These are phyloP conservation scores for Rhabdophis nuchalis DNA, from an alignment of 2,797 vertebrate species.

Conservation along the genomic window DNA sequence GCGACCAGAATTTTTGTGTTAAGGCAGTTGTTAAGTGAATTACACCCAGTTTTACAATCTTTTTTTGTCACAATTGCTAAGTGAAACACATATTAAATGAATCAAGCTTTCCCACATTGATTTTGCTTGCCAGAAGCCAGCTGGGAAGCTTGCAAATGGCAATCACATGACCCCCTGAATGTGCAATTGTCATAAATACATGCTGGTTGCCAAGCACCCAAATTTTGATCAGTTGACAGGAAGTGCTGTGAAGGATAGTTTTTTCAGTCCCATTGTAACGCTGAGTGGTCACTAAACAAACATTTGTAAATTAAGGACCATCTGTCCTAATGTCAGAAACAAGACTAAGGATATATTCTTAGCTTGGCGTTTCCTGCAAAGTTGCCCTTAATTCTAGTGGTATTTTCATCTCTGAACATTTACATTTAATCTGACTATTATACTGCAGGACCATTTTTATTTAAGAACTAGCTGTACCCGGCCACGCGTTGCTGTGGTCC, in stretches of 20 bases:
- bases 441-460: background rate
- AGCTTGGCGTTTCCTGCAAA: background rate
- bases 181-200: background rate
- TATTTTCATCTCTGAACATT: background rate
- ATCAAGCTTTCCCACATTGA: too few relatives aligned
- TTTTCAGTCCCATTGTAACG: background rate
- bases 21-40: background rate
- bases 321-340: slow-evolving; percentile 1
- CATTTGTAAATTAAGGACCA: background rate
- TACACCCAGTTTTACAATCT: background rate
- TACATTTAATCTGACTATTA: background rate
- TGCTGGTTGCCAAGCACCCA: background rate
- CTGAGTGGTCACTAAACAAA: background rate
- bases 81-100: too few relatives aligned
- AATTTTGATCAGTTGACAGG: too few relatives aligned
- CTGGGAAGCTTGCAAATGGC: too few relatives aligned
- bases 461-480: too few relatives aligned
- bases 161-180: too few relatives aligned
- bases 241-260: background rate
- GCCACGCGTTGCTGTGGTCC: too few relatives aligned
- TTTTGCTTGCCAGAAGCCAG: too few relatives aligned
- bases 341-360: background rate
- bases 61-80: background rate
- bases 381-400: background rate
- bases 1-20: background rate